Evolutionary conservation across 2,797 vertebrate species (phyloP).

Genomic region (Distichodus sexfasciatus): DNA sequence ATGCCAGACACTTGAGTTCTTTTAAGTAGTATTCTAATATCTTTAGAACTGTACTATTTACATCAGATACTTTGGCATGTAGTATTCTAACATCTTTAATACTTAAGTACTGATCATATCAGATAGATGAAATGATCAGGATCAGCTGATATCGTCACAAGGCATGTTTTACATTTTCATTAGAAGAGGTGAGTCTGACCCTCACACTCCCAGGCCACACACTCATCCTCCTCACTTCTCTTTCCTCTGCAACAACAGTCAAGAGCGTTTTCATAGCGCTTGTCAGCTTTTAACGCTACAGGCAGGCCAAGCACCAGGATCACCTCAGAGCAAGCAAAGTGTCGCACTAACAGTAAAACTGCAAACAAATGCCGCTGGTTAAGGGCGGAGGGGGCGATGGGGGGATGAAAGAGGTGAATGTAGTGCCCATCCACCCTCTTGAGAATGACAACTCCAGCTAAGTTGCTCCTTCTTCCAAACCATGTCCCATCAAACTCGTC

Average conservation of each 20-base stretch:
- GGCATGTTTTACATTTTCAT: not conserved
- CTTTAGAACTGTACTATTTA: too few species aligned
- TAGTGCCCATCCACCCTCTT: too few species aligned
- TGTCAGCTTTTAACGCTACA: slow-evolving; percentile 27
- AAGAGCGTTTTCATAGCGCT: slow-evolving; percentile 45
- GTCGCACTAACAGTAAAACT: slow-evolving; percentile 22
- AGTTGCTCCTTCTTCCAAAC: slow-evolving; percentile 55
- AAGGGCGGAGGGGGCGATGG: slow-evolving; percentile 24
- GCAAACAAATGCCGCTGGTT: slow-evolving; percentile 10
- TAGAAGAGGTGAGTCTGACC: slow-evolving; percentile 5
- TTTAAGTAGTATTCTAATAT: too few species aligned
- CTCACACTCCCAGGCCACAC: slow-evolving; percentile 17
- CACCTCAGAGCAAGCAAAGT: slow-evolving; percentile 33
- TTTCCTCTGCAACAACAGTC: slow-evolving; percentile 5
- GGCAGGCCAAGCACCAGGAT: slow-evolving; percentile 51
- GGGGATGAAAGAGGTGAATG: too few species aligned
- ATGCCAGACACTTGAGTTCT: too few species aligned
- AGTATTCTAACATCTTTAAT: too few species aligned
- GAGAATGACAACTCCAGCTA: slow-evolving; percentile 50
- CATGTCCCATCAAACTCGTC: too few species aligned
- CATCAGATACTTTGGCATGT: too few species aligned
- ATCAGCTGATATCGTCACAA: not conserved
- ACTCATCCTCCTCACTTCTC: not conserved
- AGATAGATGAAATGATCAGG: not conserved
- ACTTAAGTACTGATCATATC: too few species aligned